Conservation (phyloP, 30 jellyfish, hydroid and myxozoan species). For the Hydractinia echinata region DNA sequence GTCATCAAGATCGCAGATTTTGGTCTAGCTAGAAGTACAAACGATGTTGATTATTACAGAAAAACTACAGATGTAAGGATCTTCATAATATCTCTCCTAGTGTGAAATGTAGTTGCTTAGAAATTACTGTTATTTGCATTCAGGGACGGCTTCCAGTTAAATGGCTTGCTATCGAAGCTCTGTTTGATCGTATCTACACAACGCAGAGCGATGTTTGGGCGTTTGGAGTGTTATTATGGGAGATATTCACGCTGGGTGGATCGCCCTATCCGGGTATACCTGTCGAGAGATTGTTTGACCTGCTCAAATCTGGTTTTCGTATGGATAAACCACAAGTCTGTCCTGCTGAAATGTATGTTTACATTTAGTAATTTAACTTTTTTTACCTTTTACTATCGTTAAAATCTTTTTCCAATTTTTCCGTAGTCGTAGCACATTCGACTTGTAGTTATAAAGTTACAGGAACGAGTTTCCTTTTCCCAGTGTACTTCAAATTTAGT, state of each 20-base stretch:
- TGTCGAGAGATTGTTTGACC: slow-evolving; percentile 65
- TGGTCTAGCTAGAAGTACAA: slow-evolving; percentile 89
- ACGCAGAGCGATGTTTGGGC: slow-evolving; percentile 98
- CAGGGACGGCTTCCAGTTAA: slow-evolving; percentile 89
- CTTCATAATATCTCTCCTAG: too few species aligned
- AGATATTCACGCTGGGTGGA: slow-evolving; percentile 89
- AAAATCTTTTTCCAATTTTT: neutral
- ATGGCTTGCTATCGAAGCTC: slow-evolving; percentile 97
- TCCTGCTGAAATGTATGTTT: slow-evolving; percentile 61
- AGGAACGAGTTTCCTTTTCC: too few species aligned
- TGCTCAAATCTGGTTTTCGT: slow-evolving; percentile 69
- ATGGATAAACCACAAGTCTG: slow-evolving; percentile 88
- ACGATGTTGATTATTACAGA: slow-evolving; percentile 76
- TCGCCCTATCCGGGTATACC: slow-evolving; percentile 97
- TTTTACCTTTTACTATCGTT: neutral
- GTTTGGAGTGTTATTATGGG: slow-evolving; percentile 91
- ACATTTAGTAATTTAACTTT: neutral
- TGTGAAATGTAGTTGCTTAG: neutral
- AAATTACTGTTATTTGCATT: neutral
- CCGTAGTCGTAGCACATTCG: neutral
- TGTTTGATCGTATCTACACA: slow-evolving; percentile 91
- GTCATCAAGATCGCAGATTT: slow-evolving; percentile 93
- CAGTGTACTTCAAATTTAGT: too few species aligned
- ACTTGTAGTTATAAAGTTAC: too few species aligned
- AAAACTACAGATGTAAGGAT: slow-evolving; percentile 72